Evolutionary conservation across 2,113 vertebrate species (phyloP).

Genomic region (Xiphophorus couchianus): DNA sequence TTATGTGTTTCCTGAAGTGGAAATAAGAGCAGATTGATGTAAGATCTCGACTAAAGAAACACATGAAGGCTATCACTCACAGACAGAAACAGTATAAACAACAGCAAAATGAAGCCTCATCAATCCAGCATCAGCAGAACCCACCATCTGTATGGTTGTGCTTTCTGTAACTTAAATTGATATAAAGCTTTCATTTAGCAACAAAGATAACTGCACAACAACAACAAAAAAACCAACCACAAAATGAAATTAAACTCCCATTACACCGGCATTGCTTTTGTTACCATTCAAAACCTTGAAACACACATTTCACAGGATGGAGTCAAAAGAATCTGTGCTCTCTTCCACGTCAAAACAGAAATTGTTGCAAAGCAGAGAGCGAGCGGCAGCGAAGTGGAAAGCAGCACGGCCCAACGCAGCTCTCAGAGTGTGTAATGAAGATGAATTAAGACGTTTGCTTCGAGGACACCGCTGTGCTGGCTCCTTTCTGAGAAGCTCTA

Average conservation of each 20-base stretch:
- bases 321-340: neutral
- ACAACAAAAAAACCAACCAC: neutral
- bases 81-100: conserved; percentile 6
- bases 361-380: conserved; percentile 29
- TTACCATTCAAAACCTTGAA: neutral
- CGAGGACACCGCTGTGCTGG: conserved; percentile 59
- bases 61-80: conserved; percentile 7
- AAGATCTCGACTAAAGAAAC: conserved; percentile 5
- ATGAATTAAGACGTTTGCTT: conserved; percentile 74
- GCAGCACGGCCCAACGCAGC: conserved; percentile 57
- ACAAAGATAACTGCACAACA: conserved; percentile 5
- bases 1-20: conserved; percentile 26
- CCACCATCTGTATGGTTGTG: conserved; percentile 66
- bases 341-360: conserved; percentile 20
- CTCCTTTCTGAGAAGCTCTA: conserved; percentile 55
- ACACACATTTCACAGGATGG: conserved; percentile 1
- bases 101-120: neutral
- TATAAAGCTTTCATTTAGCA: conserved; percentile 10
- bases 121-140: conserved; percentile 10
- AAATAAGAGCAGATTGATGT: conserved; percentile 18
- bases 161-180: conserved; percentile 33
- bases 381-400: conserved; percentile 36
- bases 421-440: conserved; percentile 71
- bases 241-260: neutral
- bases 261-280: neutral